phyloP scores from a whole-genome alignment of 2,888 invertebrate genomes.

The Endomychus coccineus region DNA sequence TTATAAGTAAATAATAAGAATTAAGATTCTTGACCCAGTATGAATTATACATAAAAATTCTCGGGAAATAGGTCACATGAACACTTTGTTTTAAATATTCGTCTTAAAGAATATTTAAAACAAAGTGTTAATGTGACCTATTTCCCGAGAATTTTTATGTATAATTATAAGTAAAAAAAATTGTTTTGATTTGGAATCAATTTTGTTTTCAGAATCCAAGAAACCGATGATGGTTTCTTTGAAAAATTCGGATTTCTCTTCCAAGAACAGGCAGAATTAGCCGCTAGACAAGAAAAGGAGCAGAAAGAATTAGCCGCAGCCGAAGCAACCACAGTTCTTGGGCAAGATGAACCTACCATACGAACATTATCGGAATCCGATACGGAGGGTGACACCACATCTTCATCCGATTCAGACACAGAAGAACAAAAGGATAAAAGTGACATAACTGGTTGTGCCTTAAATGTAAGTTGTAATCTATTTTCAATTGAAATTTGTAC shows the following conservation, averaged over 20 bases:
- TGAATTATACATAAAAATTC: too few species aligned
- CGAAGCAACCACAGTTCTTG: slow-evolving; percentile 25
- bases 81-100: too few species aligned
- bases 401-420: slow-evolving; percentile 53
- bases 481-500: slow-evolving; percentile 10
- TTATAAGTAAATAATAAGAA: too few species aligned
- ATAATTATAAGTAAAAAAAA: too few species aligned
- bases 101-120: too few species aligned
- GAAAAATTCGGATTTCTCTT: slow-evolving; percentile 73
- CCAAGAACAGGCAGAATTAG: slow-evolving; percentile 55
- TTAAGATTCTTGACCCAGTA: too few species aligned
- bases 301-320: slow-evolving; percentile 38
- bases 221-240: slow-evolving; percentile 76
- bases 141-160: too few species aligned
- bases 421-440: slow-evolving; percentile 55
- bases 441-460: slow-evolving; percentile 59
- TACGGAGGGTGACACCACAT: slow-evolving; percentile 33
- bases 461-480: slow-evolving; percentile 62
- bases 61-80: too few species aligned
- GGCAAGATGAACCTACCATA: slow-evolving; percentile 35
- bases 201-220: slow-evolving; percentile 63
- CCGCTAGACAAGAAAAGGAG: slow-evolving; percentile 47
- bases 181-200: too few species aligned
- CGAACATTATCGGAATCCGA: slow-evolving; percentile 39
- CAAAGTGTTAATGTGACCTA: too few species aligned